Evolutionary conservation across 2,113 vertebrate genomes (phyloP).

Genomic region (Gallinago undulata): DNA sequence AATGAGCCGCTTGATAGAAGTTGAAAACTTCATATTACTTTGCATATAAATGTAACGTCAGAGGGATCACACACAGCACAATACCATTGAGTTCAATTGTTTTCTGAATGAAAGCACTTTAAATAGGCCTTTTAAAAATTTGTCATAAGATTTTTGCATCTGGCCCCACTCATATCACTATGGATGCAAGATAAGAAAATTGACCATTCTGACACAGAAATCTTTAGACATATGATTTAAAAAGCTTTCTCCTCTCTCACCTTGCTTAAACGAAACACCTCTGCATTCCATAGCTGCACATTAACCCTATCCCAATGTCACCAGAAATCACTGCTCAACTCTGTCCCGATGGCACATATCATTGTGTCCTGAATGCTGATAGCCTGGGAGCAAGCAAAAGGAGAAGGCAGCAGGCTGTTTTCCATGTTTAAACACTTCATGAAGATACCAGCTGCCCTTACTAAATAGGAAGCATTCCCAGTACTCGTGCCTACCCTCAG

Average conservation of each 20-base stretch:
- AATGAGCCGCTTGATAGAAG: not conserved
- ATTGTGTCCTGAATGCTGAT: not conserved
- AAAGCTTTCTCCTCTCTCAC: not conserved
- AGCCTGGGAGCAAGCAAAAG: not conserved
- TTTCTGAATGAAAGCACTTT: not conserved
- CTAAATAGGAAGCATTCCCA: not conserved
- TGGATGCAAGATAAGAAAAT: not conserved
- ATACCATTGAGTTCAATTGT: rapidly evolving
- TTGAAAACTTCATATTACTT: not conserved
- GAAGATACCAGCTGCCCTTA: not conserved
- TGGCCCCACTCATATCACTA: not conserved
- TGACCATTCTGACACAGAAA: not conserved
- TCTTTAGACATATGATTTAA: not conserved
- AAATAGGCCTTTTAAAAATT: not conserved
- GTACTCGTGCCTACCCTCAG: not conserved
- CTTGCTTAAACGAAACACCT: not conserved
- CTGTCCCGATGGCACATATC: not conserved
- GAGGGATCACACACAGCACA: not conserved
- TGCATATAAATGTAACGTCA: not conserved
- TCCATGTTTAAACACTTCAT: not conserved
- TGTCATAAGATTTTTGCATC: not conserved
- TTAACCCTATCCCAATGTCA: not conserved
- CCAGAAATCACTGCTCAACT: not conserved
- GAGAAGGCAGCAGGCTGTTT: not conserved
- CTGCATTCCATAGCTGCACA: not conserved